Evolutionary conservation across 2,113 vertebrate species (phyloP).

Genomic region (Sphyrna mokarran): DNA sequence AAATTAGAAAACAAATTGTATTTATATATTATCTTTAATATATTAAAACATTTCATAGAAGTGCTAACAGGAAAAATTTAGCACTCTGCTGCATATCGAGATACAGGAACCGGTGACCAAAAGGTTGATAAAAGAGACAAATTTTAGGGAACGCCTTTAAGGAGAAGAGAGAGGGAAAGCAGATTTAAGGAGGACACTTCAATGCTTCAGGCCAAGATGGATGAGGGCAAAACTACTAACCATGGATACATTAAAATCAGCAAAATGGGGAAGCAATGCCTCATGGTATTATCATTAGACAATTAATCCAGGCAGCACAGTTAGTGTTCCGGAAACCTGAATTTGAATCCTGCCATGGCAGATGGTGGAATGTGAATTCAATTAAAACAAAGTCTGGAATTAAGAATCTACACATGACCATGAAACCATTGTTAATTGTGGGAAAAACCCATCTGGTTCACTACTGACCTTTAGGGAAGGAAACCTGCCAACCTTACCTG

Average conservation of each 20-base stretch:
- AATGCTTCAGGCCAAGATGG: neutral
- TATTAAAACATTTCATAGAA: neutral
- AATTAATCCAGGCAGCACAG: too few relatives aligned
- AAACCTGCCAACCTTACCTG: too few relatives aligned
- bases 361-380: too few relatives aligned
- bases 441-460: too few relatives aligned
- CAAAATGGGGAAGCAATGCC: too few relatives aligned
- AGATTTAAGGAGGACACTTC: neutral
- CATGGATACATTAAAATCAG: neutral
- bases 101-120: neutral
- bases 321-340: too few relatives aligned
- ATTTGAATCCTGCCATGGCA: too few relatives aligned
- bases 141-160: neutral
- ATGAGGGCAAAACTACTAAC: neutral
- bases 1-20: neutral
- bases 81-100: neutral
- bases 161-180: neutral
- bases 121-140: neutral
- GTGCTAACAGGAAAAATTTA: neutral
- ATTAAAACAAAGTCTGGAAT: too few relatives aligned
- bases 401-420: too few relatives aligned
- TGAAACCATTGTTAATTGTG: too few relatives aligned
- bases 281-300: too few relatives aligned
- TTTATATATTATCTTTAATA: neutral
- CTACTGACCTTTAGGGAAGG: too few relatives aligned